Conservation (phyloP, 2,113 vertebrate genomes). For the Carassius auratus region DNA sequence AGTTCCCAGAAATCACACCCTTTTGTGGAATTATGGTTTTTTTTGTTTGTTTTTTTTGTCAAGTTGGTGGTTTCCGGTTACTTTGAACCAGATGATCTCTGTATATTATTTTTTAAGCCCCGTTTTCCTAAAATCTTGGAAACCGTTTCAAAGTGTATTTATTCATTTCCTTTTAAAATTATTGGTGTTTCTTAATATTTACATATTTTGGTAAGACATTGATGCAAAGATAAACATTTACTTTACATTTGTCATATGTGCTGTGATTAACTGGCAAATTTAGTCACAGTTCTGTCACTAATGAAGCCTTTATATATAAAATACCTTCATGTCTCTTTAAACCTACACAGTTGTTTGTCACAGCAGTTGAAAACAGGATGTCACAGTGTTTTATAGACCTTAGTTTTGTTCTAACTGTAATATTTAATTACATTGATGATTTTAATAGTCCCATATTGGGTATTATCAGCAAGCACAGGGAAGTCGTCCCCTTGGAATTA, state of each 20-base stretch:
- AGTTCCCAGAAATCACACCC: constrained; percentile 73
- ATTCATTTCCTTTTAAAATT: neutral
- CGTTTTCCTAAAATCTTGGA: neutral
- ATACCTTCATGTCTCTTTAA: neutral
- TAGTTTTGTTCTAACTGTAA: neutral
- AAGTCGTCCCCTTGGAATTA: neutral
- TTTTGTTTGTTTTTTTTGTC: neutral
- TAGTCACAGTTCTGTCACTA: neutral
- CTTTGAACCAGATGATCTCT: neutral
- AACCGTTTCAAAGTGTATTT: neutral
- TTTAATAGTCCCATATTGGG: neutral
- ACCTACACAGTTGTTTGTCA: neutral
- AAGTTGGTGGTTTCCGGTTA: neutral
- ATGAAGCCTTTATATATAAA: neutral
- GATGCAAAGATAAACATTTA: neutral
- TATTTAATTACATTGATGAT: neutral
- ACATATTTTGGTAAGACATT: too few species aligned
- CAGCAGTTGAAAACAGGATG: neutral
- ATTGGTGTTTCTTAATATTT: neutral
- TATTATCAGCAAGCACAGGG: neutral
- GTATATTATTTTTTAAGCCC: neutral
- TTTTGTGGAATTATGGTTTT: neutral
- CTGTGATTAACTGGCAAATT: neutral
- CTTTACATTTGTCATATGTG: constrained; percentile 1
- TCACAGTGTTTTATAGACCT: constrained; percentile 75